Conservation (phyloP, 2,888 invertebrate genomes). For the Didymodactylos carnosus region DNA sequence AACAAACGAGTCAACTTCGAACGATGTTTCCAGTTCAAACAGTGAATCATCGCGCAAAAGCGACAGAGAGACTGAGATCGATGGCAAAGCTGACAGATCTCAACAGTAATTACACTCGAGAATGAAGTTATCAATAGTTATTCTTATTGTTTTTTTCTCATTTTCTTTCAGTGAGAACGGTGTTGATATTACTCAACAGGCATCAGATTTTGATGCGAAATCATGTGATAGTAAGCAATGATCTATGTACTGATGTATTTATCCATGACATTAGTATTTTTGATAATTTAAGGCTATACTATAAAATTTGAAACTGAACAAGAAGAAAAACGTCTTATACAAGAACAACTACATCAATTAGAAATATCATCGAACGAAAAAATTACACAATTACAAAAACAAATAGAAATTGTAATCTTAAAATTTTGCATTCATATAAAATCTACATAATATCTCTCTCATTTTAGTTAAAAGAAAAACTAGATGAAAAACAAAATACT, state of each 20-base stretch:
- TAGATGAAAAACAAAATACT: conserved; percentile 18
- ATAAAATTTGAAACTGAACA: conserved; percentile 28
- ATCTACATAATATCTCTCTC: conserved; percentile 19
- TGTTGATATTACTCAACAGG: background rate
- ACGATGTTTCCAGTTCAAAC: background rate
- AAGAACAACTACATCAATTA: conserved; percentile 21
- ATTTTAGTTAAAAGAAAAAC: conserved; percentile 30
- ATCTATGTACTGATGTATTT: too few relatives aligned
- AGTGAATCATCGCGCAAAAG: background rate
- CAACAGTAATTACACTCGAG: too few relatives aligned
- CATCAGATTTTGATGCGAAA: background rate
- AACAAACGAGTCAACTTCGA: background rate
- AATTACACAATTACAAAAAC: conserved; percentile 1
- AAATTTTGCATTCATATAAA: conserved; percentile 32
- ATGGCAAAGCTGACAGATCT: too few relatives aligned
- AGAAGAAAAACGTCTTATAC: conserved; percentile 31
- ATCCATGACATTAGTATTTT: too few relatives aligned
- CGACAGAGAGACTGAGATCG: background rate
- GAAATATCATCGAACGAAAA: conserved; percentile 18
- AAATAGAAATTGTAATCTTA: conserved; percentile 26
- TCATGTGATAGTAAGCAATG: background rate
- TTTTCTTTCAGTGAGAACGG: background rate
- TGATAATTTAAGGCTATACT: conserved; percentile 23
- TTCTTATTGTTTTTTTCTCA: background rate
- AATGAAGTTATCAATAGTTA: too few relatives aligned